Evolutionary conservation across 2,888 invertebrate genomes (phyloP).

Genomic region (Hyppa rectilinea): DNA sequence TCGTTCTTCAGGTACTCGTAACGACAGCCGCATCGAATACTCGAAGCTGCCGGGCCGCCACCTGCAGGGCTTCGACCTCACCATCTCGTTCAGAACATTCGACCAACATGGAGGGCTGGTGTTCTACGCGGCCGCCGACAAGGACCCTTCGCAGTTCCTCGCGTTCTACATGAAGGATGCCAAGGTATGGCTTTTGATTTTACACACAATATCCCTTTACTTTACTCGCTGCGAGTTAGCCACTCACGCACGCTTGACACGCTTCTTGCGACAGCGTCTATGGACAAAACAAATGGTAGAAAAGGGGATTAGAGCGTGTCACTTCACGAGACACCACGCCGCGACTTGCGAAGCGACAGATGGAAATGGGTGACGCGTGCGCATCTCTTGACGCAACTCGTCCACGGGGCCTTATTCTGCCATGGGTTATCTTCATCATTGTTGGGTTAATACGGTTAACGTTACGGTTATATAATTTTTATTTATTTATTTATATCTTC

Average conservation of each 20-base stretch:
- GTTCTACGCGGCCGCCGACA: constrained; percentile 93
- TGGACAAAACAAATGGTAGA: too few relatives aligned
- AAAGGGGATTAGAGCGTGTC: neutral
- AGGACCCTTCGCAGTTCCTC: constrained; percentile 92
- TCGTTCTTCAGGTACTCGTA: constrained; percentile 89
- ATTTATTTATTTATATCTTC: too few relatives aligned
- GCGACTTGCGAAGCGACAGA: neutral
- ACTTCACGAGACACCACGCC: neutral
- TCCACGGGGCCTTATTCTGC: too few relatives aligned
- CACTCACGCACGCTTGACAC: too few relatives aligned
- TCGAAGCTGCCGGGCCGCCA: constrained; percentile 91
- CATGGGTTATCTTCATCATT: too few relatives aligned
- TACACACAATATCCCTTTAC: neutral
- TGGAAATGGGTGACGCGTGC: neutral
- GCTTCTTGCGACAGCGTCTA: too few relatives aligned
- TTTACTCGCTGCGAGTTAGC: too few relatives aligned
- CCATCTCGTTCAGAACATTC: constrained; percentile 94
- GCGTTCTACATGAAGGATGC: constrained; percentile 94
- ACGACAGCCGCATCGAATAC: constrained; percentile 94
- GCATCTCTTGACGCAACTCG: neutral
- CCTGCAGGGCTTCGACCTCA: constrained; percentile 93
- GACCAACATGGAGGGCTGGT: constrained; percentile 94
- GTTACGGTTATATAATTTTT: too few relatives aligned
- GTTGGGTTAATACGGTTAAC: too few relatives aligned
- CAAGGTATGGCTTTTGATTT: constrained; percentile 85